Evolutionary conservation across 92 coral and sea anemone genomes (phyloP).

Genomic region (Parazoanthus darwini): DNA sequence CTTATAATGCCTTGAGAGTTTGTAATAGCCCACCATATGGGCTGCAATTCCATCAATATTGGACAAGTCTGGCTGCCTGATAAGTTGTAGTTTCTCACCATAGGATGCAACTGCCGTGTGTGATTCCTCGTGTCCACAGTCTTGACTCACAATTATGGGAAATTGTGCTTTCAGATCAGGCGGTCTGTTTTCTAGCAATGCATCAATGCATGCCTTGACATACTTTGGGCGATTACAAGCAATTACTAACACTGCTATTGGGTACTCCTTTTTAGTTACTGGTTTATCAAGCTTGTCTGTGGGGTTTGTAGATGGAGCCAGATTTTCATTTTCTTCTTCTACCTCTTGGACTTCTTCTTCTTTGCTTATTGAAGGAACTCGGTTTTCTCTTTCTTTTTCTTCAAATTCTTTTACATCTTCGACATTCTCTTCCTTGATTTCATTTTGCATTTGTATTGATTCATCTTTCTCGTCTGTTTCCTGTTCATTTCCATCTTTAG

Average conservation of each 20-base stretch:
- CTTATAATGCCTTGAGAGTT: slow-evolving; percentile 84
- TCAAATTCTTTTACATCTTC: not conserved
- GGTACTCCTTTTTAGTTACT: slow-evolving; percentile 14
- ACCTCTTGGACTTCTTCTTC: not conserved
- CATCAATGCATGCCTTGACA: slow-evolving; percentile 74
- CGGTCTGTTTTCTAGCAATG: slow-evolving; percentile 68
- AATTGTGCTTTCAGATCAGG: slow-evolving; percentile 48
- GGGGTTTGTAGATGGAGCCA: not conserved
- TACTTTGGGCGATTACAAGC: slow-evolving; percentile 91
- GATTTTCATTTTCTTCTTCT: not conserved
- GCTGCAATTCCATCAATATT: slow-evolving; percentile 63
- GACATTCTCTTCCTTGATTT: not conserved
- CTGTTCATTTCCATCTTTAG: not conserved
- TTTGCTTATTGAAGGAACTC: not conserved
- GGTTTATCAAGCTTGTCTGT: not conserved
- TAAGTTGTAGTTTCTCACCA: slow-evolving; percentile 55
- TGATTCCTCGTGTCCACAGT: slow-evolving; percentile 80
- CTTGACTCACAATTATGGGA: slow-evolving; percentile 93
- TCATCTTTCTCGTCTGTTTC: not conserved
- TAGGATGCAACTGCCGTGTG: slow-evolving; percentile 61
- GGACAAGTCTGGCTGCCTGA: slow-evolving; percentile 82
- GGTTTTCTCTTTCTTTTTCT: not conserved
- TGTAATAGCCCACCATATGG: slow-evolving; percentile 76
- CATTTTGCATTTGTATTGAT: not conserved
- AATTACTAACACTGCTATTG: slow-evolving; percentile 78